Conservation (phyloP, 1,140 invertebrate species). For the Dendrolimus punctatus region DNA sequence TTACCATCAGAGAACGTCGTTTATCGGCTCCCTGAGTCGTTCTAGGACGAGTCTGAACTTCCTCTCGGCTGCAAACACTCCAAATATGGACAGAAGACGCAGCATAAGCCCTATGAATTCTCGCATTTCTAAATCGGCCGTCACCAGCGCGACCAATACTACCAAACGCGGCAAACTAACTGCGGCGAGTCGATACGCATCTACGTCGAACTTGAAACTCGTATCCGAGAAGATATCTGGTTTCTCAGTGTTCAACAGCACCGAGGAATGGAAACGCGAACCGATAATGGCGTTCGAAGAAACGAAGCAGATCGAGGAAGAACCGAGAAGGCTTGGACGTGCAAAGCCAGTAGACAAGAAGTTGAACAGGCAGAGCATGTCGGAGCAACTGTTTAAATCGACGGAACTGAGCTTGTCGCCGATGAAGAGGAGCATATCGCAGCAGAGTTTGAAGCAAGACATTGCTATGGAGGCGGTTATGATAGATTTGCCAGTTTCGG, state of each 20-base stretch:
- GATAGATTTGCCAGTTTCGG: conserved; percentile 53
- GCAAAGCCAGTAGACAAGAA: conserved; percentile 32
- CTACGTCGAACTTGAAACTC: conserved; percentile 52
- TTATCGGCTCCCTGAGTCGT: conserved; percentile 69
- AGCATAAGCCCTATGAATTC: conserved; percentile 35
- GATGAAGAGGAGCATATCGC: conserved; percentile 50
- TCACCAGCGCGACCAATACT: conserved; percentile 35
- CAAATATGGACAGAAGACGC: conserved; percentile 34
- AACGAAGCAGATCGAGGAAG: conserved; percentile 19
- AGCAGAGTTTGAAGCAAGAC: conserved; percentile 53
- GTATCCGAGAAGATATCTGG: conserved; percentile 61
- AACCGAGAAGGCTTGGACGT: conserved; percentile 23
- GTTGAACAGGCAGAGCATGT: conserved; percentile 44
- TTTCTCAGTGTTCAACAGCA: conserved; percentile 47
- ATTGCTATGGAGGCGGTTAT: conserved; percentile 49
- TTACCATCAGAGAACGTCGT: conserved; percentile 63
- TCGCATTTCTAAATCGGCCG: conserved; percentile 35
- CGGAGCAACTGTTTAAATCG: conserved; percentile 36
- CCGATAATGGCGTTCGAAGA: conserved; percentile 57
- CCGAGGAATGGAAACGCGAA: conserved; percentile 29
- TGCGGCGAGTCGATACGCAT: conserved; percentile 43
- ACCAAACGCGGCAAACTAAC: conserved; percentile 39
- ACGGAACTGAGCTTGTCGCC: conserved; percentile 4
- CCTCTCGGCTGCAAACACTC: conserved; percentile 32
- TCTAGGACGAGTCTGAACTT: conserved; percentile 69